Percentiles rank a stretch among this genome's conserved stretches.
Evolutionary conservation across 37 sponge, comb jelly and placozoan genomes (phyloP).

Genomic region (Spongilla lacustris): DNA sequence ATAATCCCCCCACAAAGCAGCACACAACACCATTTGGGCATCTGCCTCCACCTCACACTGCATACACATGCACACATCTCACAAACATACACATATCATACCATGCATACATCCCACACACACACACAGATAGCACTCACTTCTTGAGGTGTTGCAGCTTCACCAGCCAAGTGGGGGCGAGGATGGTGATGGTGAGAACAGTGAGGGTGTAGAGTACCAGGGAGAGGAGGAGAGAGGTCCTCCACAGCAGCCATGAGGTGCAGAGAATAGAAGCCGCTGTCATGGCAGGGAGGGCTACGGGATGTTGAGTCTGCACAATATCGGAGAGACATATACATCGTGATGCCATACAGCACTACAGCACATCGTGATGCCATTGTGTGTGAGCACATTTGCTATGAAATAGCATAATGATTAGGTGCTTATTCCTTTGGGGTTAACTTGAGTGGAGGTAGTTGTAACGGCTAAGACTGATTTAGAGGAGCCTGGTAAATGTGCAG

Average conservation of each 20-base stretch:
- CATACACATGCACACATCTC: not conserved
- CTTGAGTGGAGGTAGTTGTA: too few species aligned
- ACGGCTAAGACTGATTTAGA: too few species aligned
- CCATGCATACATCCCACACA: too few species aligned
- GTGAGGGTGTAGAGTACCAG: slow-evolving; percentile 40
- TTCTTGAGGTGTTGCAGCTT: slow-evolving; percentile 70
- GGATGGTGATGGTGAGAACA: slow-evolving; percentile 27
- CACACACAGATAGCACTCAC: slow-evolving; percentile 1
- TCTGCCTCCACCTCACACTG: not conserved
- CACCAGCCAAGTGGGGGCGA: slow-evolving; percentile 59
- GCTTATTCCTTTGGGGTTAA: too few species aligned
- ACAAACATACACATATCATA: not conserved
- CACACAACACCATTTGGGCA: not conserved
- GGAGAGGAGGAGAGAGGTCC: slow-evolving; percentile 8
- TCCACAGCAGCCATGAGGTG: not conserved
- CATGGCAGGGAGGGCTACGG: not conserved
- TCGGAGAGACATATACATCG: not conserved
- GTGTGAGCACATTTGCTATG: too few species aligned
- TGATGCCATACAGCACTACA: not conserved
- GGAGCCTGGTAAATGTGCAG: too few species aligned
- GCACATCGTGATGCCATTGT: too few species aligned
- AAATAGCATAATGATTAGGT: too few species aligned
- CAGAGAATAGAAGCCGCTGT: not conserved
- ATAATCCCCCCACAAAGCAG: not conserved
- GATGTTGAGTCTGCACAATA: slow-evolving; percentile 1